Percentiles rank a stretch among this genome's conserved stretches.
Evolutionary conservation across 2,797 vertebrate genomes (phyloP).

Genomic region (Capromys pilorides): DNA sequence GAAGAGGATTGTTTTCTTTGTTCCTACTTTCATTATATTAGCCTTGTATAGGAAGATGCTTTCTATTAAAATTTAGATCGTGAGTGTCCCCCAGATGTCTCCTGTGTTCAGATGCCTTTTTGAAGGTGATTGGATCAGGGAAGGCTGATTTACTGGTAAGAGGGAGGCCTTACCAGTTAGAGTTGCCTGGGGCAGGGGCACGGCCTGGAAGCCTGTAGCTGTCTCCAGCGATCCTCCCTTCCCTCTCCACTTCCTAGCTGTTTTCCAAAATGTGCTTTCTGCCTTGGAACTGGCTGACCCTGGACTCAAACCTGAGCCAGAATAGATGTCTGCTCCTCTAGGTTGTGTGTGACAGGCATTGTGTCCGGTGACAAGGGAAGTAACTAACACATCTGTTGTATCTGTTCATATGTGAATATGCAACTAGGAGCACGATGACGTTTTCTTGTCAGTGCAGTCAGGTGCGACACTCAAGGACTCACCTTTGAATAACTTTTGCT

Average conservation of each 20-base stretch:
- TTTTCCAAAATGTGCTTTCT: background rate
- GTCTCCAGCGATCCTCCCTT: background rate
- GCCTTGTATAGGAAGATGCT: background rate
- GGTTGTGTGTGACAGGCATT: background rate
- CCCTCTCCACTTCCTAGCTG: background rate
- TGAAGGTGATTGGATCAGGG: background rate
- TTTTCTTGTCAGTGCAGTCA: background rate
- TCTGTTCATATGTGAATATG: background rate
- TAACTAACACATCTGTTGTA: background rate
- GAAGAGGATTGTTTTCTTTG: background rate
- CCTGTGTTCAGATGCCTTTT: background rate
- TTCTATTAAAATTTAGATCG: background rate
- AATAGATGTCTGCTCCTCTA: background rate
- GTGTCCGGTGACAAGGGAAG: background rate
- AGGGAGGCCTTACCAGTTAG: background rate
- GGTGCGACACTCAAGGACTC: background rate
- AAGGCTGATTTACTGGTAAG: background rate
- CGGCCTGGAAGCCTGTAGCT: background rate
- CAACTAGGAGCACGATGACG: background rate
- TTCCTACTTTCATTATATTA: constrained; percentile 16
- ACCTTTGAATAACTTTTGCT: constrained; percentile 5
- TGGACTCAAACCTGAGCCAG: background rate
- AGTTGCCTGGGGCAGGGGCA: background rate
- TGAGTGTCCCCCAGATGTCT: background rate
- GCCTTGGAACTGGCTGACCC: background rate